These are phyloP conservation scores for Archips crataeganus DNA, from an alignment of 2,888 invertebrate species.

Conservation along the genomic window DNA sequence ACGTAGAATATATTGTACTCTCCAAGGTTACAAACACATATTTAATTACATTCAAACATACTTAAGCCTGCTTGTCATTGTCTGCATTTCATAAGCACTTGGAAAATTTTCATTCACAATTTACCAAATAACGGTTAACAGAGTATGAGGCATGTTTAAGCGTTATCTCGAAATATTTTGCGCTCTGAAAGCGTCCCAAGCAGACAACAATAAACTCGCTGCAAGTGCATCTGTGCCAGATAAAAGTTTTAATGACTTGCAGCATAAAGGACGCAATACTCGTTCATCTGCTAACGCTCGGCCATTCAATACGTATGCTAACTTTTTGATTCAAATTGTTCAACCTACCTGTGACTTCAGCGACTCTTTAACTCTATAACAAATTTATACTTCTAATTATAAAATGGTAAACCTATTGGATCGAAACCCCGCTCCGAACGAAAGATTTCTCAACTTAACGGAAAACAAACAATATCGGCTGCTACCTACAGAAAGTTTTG, in stretches of 20 bases:
- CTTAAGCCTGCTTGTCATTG: neutral
- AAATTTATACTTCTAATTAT: constrained; percentile 1
- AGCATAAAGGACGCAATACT: constrained; percentile 63
- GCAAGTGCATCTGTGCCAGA: constrained; percentile 67
- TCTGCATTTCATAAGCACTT: neutral
- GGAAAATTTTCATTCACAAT: constrained; percentile 8
- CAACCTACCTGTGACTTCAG: constrained; percentile 29
- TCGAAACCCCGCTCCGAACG: constrained; percentile 49
- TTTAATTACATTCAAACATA: neutral
- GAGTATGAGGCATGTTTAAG: constrained; percentile 57
- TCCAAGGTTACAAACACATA: too few relatives aligned
- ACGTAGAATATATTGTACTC: too few relatives aligned
- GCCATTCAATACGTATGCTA: constrained; percentile 26
- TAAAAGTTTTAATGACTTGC: constrained; percentile 74
- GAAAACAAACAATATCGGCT: constrained; percentile 71
- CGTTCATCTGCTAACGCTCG: constrained; percentile 48
- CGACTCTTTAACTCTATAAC: constrained; percentile 1
- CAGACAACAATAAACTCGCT: constrained; percentile 65
- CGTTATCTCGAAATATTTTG: constrained; percentile 62
- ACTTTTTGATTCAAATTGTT: constrained; percentile 28
- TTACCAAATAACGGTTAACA: constrained; percentile 36
- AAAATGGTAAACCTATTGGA: constrained; percentile 11
- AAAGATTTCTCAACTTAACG: constrained; percentile 72
- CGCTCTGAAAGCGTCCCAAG: constrained; percentile 61
- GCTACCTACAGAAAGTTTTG: constrained; percentile 66